Percentiles rank a stretch among this genome's conserved stretches.
Conservation (phyloP, 2,113 vertebrate genomes). For the Perca fluviatilis region DNA sequence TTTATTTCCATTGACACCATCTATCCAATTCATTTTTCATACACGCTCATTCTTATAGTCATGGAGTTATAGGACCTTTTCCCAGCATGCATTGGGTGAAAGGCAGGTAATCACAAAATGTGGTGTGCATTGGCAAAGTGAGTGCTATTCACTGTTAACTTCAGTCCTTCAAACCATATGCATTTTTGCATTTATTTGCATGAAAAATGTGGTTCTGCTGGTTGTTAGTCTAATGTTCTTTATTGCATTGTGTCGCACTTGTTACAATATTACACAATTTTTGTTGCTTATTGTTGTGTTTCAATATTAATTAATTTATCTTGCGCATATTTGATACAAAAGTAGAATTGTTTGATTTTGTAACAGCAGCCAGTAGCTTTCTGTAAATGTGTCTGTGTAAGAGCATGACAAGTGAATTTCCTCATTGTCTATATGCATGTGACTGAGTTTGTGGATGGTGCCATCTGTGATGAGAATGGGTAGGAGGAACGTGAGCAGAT, state of each 20-base stretch:
- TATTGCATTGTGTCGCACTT: background rate
- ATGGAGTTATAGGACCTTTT: background rate
- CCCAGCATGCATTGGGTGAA: background rate
- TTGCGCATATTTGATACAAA: background rate
- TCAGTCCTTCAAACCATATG: background rate
- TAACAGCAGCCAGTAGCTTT: background rate
- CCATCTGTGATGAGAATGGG: conserved; percentile 19
- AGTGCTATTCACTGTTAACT: background rate
- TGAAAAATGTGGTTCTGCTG: background rate
- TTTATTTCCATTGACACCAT: background rate
- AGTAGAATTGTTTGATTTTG: conserved; percentile 4
- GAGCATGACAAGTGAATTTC: background rate
- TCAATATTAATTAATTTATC: background rate
- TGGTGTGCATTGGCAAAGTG: background rate
- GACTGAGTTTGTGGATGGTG: background rate
- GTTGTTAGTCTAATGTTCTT: background rate
- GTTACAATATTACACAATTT: background rate
- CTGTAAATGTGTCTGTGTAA: conserved; percentile 8
- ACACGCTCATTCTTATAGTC: background rate
- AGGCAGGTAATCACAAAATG: background rate
- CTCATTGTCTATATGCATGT: background rate
- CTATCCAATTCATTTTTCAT: background rate
- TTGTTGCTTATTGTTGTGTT: background rate
- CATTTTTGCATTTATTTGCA: background rate
- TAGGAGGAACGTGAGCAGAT: background rate